Evolutionary conservation across 2,797 vertebrate genomes (phyloP), one percentile per base, ranked within the genome.

Genomic region (Pseudotriccus pelzelni): DNA sequence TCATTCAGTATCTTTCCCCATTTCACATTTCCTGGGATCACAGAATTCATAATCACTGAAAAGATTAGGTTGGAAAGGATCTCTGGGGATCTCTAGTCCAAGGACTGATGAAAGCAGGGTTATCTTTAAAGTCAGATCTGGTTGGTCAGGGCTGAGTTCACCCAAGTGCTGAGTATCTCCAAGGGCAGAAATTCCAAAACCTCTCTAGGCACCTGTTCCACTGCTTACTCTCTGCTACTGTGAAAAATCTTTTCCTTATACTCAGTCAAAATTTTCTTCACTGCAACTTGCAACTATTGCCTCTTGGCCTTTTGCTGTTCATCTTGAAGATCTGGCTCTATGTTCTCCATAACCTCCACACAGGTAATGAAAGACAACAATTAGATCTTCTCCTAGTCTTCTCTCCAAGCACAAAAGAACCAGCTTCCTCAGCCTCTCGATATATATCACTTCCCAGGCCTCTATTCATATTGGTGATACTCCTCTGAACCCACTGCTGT

Each of bases 281-380:
- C 44, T 77, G 19, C 49, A 78, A 59, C 30, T 84, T 59, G 36
- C 1, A 2, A n/a, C 47, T 70, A 66, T 8, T 75, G 27, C 47
- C 18, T 90, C n/a, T 69, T 30, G 13, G 30, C 32, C 2, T 50
- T 70, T 34, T 76, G 59, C 10, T 44, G 19, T 15, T 10, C 18
- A 41, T 43, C 41, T 25, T 44, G 8, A 75, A 66, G 72, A 76
- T 20, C 30, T 68, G 41, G 36, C 58, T 78, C 53, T 34, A 41
- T 0, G 0, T 9, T 36, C n/a, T 67, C 30, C 5, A 1, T 55
- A 88, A 66, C 30, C 16, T 70, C 56, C 52, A 78, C 3, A 39
- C 0, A 69, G 44, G 43, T 62, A 55, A 67, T 0, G 0, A 63
- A 78, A 81, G 24, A 13, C 18, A 56, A 58, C 8, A 21, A 34